phyloP scores from a whole-genome alignment of 2,797 vertebrate genomes.

The Taenioides sp. region DNA sequence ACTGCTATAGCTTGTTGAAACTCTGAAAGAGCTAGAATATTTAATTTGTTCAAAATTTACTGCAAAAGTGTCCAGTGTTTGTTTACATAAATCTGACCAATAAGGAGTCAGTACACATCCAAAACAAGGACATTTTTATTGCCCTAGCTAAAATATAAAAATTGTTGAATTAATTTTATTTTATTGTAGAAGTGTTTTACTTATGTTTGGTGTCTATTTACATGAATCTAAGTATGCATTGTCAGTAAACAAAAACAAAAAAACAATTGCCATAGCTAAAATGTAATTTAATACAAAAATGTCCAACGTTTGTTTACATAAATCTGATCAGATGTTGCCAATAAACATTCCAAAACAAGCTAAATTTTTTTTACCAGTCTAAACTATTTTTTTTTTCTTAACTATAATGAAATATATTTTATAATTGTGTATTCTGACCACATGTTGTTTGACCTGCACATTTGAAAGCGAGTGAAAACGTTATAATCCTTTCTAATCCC shows the following conservation, averaged over 20 bases:
- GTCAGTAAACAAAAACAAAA: not conserved
- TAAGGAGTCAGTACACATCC: not conserved
- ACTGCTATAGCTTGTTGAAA: no score
- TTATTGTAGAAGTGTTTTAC: not conserved
- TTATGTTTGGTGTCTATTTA: no score
- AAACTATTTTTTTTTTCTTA: not conserved
- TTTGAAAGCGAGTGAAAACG: not conserved
- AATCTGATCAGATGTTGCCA: not conserved
- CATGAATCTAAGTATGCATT: no score
- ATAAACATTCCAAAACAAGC: not conserved
- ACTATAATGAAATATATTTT: not conserved
- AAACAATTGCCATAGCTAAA: not conserved
- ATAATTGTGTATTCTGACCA: constrained; percentile 15
- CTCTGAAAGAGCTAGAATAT: no score
- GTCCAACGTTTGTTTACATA: no score
- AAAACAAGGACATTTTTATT: not conserved
- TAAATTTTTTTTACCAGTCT: not conserved
- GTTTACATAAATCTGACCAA: not conserved
- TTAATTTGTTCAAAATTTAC: no score
- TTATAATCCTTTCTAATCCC: constrained; percentile 25
- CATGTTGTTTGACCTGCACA: constrained; percentile 19
- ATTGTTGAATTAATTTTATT: not conserved
- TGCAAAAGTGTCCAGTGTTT: not conserved
- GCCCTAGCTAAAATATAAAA: not conserved
- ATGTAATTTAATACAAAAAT: no score